A percentile compares a stretch with the other conserved stretches of the same genome.
phyloP scores from a whole-genome alignment of 2,888 invertebrate genomes.

The Hydrotaea diabolus region DNA sequence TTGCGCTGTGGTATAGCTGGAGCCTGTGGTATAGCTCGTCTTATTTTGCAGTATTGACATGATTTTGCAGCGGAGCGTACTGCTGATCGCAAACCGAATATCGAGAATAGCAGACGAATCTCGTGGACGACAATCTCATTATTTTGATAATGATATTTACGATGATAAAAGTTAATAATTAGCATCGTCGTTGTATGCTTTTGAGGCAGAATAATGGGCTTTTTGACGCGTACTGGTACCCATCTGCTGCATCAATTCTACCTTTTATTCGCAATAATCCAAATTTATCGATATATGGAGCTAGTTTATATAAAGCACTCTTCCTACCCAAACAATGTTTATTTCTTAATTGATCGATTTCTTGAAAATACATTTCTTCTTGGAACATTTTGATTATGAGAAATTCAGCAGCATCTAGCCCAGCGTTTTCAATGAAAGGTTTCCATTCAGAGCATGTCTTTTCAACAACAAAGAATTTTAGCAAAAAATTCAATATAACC shows the following conservation, averaged over 20 bases:
- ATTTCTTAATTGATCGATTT: neutral
- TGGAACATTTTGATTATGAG: constrained; percentile 7
- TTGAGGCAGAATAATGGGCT: constrained; percentile 40
- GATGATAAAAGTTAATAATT: constrained; percentile 42
- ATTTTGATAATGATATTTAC: constrained; percentile 37
- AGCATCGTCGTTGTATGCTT: constrained; percentile 31
- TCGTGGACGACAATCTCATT: constrained; percentile 35
- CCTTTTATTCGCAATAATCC: constrained; percentile 43
- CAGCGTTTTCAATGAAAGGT: neutral
- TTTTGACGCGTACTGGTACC: constrained; percentile 19
- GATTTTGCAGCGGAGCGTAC: no score
- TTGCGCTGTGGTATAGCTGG: constrained; percentile 1
- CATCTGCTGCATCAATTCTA: constrained; percentile 29
- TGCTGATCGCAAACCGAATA: no score
- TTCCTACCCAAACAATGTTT: constrained; percentile 14
- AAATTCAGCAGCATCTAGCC: neutral
- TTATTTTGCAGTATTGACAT: constrained; percentile 26
- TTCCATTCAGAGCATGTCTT: neutral
- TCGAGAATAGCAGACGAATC: no score
- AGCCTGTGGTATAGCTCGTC: neutral
- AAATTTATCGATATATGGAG: constrained; percentile 23
- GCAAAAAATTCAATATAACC: neutral
- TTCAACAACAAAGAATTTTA: neutral
- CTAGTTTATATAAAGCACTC: constrained; percentile 49
- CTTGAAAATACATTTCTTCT: neutral